A percentile compares a stretch with the other conserved stretches of the same genome.
Evolutionary conservation across 2,113 vertebrate genomes (phyloP).

Genomic region (Oncorhynchus keta): DNA sequence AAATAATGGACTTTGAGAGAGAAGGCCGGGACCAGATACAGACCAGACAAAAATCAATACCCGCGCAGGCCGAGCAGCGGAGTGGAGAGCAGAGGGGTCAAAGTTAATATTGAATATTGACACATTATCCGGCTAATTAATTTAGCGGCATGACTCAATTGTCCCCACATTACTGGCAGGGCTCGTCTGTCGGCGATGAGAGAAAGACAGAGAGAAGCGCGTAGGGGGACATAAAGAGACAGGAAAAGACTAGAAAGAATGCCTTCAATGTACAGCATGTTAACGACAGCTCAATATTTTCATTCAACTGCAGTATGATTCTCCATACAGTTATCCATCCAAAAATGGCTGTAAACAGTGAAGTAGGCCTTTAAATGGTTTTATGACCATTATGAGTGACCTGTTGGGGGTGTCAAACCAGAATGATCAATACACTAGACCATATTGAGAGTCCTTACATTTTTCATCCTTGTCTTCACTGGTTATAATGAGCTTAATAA

Average conservation of each 20-base stretch:
- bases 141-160: slow-evolving; percentile 72
- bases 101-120: slow-evolving; percentile 82
- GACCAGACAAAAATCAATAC: slow-evolving; percentile 78
- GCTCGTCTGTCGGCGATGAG: slow-evolving; percentile 49
- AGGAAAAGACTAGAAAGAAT: slow-evolving; percentile 17
- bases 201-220: slow-evolving; percentile 42
- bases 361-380: too few relatives aligned
- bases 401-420: too few relatives aligned
- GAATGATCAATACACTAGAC: too few relatives aligned
- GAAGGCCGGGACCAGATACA: slow-evolving; percentile 62
- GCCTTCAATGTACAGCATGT: not conserved
- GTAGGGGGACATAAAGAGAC: slow-evolving; percentile 23
- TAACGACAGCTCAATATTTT: too few relatives aligned
- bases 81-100: slow-evolving; percentile 63
- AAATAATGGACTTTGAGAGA: slow-evolving; percentile 84
- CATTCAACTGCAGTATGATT: too few relatives aligned
- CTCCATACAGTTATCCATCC: too few relatives aligned
- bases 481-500: too few relatives aligned
- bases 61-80: slow-evolving; percentile 38
- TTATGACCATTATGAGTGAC: too few relatives aligned
- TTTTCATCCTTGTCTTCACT: too few relatives aligned
- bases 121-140: slow-evolving; percentile 81
- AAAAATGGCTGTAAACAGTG: too few relatives aligned
- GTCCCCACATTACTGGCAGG: slow-evolving; percentile 62
- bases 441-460: too few relatives aligned